These are phyloP conservation scores for Artemisiospiza belli DNA, from an alignment of 2,113 vertebrate species.

Conservation along the genomic window DNA sequence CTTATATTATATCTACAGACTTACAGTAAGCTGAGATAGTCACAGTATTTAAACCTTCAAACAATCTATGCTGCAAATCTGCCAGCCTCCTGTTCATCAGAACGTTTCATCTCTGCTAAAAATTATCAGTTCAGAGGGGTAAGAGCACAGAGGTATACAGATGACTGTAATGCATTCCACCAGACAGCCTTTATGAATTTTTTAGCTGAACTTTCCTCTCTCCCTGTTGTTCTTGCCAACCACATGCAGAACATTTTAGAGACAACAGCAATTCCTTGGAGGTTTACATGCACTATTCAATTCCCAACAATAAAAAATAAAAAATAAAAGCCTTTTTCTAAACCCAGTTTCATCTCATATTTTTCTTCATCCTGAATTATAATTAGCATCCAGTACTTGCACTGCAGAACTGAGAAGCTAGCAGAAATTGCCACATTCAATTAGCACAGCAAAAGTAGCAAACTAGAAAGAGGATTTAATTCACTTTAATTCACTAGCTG, in stretches of 20 bases:
- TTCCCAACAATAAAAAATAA: constrained; percentile 13
- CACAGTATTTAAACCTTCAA: constrained; percentile 54
- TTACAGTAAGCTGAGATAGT: constrained; percentile 57
- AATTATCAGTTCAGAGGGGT: constrained; percentile 25
- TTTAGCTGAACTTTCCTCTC: constrained; percentile 50
- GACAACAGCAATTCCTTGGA: constrained; percentile 2
- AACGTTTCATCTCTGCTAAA: constrained; percentile 30
- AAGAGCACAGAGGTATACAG: constrained; percentile 25
- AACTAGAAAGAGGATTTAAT: constrained; percentile 25
- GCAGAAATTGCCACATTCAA: constrained; percentile 30
- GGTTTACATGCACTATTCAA: background rate
- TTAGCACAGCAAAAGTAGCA: constrained; percentile 21
- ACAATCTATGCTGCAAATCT: constrained; percentile 39
- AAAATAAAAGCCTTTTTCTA: background rate
- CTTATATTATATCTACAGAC: constrained; percentile 30
- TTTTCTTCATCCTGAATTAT: constrained; percentile 50
- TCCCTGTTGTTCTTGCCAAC: constrained; percentile 56
- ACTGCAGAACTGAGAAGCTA: constrained; percentile 11
- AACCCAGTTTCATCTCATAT: background rate
- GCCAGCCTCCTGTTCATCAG: constrained; percentile 48
- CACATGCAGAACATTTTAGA: constrained; percentile 52
- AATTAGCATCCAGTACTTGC: background rate
- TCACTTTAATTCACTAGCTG: constrained; percentile 46
- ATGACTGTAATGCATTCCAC: constrained; percentile 30
- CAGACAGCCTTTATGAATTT: constrained; percentile 40